Conservation (phyloP, 2,888 invertebrate genomes). For the Yponomeuta evonymella region DNA sequence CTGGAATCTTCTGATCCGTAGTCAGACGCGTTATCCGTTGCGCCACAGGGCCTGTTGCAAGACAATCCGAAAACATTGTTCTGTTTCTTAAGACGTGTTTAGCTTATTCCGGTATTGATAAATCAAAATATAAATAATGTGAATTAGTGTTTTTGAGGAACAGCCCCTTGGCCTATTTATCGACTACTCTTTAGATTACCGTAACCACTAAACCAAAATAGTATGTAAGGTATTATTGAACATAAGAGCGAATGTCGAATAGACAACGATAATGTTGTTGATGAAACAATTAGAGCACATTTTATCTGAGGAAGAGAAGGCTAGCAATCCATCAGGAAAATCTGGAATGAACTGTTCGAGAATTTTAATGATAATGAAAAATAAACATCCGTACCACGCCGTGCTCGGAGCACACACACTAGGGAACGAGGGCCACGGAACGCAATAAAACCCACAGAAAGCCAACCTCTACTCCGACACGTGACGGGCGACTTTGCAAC, state of each 20-base stretch:
- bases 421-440: conserved; percentile 19
- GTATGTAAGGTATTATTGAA: too few relatives aligned
- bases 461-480: too few relatives aligned
- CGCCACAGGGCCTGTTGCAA: conserved; percentile 47
- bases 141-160: too few relatives aligned
- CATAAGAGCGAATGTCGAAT: too few relatives aligned
- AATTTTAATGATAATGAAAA: conserved; percentile 27
- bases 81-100: background rate
- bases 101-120: background rate
- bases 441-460: too few relatives aligned
- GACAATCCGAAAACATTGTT: conserved; percentile 15
- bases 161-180: too few relatives aligned
- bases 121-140: background rate
- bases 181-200: too few relatives aligned
- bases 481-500: too few relatives aligned
- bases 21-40: conserved; percentile 77
- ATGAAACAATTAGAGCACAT: background rate
- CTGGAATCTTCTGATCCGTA: conserved; percentile 83
- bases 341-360: background rate
- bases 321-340: background rate
- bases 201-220: too few relatives aligned
- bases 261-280: too few relatives aligned
- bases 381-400: conserved; percentile 20
- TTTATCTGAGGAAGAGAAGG: background rate
- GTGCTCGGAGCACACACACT: conserved; percentile 8